Base-by-base conservation (phyloP, 2,888 invertebrate species). In the Plebejus melissa region DNA sequence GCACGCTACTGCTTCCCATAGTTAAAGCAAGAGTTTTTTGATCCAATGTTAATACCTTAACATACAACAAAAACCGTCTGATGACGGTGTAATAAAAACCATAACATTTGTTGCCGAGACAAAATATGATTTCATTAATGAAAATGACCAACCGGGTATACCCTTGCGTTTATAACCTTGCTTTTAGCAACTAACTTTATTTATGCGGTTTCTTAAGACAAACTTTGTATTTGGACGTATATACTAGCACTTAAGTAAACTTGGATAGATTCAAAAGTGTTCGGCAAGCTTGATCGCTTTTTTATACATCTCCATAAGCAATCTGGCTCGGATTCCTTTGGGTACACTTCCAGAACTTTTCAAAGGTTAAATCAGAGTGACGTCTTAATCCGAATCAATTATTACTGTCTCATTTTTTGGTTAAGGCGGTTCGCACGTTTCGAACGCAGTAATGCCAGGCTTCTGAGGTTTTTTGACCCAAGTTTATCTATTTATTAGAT, bases 291-390 rank as follows among this genome's bases (percentile, higher is more conserved):
- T 65, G 32, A 32, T 65, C 32, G 65, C 13, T 65, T 65, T 32
- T 65, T 32, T 11, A 28, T 32, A 65, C 65, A 65, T 36, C 65
- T 13, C 65, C 65, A 65, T 65, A 65, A 65, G 32, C 32, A 65
- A 13, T 65, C 65, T 65, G 65, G 65, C 13, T 22, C 22, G 32
- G 65, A 36, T 65, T 65, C 65, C 65, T 65, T 65, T 36, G 65
- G 32, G 32, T 9, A 65, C 28, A 60, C 60, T 60, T 60, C 2
- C 1, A 28, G 60, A 60, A 60, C 60, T 60, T 28, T 60, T 11
- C 60, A 11, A 60, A 60, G 60, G 28, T 60, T 60, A 32, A 60
- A 60, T 60, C 9, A 36, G 13, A 65, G 65, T 36, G 65, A 36
- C 65, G 13, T 60, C 28, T 36, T 36, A 65, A 32, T 65, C 32